Evolutionary conservation across 2,113 vertebrate species (phyloP), one percentile per base, ranked within the genome.

Genomic region (Danio rerio): DNA sequence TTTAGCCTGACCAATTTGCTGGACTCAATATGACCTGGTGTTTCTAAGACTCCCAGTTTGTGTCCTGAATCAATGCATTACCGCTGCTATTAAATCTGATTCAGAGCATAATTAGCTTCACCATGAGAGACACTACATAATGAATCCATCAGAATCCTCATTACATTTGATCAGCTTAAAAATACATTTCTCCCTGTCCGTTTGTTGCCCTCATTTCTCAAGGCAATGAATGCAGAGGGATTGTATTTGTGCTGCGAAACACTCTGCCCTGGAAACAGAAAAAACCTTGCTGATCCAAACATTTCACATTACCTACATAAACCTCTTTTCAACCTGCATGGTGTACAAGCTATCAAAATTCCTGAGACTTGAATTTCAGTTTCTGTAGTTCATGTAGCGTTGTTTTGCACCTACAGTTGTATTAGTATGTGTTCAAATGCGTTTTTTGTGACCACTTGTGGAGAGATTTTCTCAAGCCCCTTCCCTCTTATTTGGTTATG

Each of bases 71-170:
- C 47, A 81, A 16, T 53, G 6, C 71, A 75, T 58, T 56, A 81
- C 16, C n/a, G 10, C 42, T 40, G 7, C 42, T 70, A 72, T 81
- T 61, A 49, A 81, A 59, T 68, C 77, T 47, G 40, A 71, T 74
- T 88, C 53, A 70, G 71, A 71, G 31, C 65, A 52, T 83, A 85
- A 88, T 85, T 84, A 80, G 9, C 59, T 78, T 65, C 43, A 73
- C 66, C 69, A 61, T 16, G 10, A 69, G 74, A 77, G 43, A 15
- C 50, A 59, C 18, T 80, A 47, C 18, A 68, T 82, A 76, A 78
- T 78, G 56, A 73, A 78, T 61, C 43, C 74, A 81, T 81, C 78
- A 86, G 50, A 11, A 63, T 62, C 80, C 56, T 74, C 47, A 70
- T 79, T 71, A 78, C 58, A 61, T 75, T 50, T 80, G 40, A 77